phyloP scores from a whole-genome alignment of 2,797 vertebrate genomes.

The Antrozous pallidus region DNA sequence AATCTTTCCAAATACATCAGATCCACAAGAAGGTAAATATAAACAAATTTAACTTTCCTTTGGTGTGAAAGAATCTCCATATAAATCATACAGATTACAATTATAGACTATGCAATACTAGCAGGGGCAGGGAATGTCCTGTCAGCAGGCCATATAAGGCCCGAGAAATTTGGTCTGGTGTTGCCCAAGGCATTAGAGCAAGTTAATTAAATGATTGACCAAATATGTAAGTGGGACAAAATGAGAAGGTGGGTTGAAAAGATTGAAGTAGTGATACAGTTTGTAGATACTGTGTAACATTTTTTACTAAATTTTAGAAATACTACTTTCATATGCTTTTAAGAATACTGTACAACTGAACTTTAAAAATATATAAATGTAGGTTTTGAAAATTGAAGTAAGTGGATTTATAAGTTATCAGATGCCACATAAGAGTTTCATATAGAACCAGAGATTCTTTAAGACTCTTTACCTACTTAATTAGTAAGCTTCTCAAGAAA shows the following conservation, averaged over 20 bases:
- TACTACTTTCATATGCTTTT: background rate
- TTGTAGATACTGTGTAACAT: background rate
- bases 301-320: background rate
- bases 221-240: background rate
- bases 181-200: no score
- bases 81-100: background rate
- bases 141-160: no score
- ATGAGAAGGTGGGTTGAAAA: background rate
- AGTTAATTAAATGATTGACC: no score
- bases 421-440: background rate
- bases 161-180: no score
- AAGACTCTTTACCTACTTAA: background rate
- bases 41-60: background rate
- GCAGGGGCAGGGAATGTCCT: no score
- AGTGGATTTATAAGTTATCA: background rate
- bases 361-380: background rate
- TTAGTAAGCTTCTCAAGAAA: background rate
- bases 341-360: background rate
- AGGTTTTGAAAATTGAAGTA: background rate
- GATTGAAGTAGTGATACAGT: background rate
- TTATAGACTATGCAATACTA: background rate
- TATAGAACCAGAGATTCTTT: background rate
- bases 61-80: background rate
- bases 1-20: conserved; percentile 55
- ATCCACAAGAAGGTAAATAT: conserved; percentile 72